Conservation (phyloP, 2,888 invertebrate species). For the Thymelicus sylvestris region DNA sequence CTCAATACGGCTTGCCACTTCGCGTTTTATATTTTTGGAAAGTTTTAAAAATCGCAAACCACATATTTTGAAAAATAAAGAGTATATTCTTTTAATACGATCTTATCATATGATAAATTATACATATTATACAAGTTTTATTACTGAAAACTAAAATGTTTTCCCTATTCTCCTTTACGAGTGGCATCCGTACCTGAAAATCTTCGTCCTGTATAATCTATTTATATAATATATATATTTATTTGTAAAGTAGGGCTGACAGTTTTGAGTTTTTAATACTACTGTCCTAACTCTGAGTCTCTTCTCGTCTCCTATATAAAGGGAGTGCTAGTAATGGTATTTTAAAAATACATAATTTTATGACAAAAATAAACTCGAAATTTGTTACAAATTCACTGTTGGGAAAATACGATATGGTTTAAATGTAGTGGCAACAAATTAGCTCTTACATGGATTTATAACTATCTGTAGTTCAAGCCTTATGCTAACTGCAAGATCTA, state of each 20-base stretch:
- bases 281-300: not conserved
- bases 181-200: constrained; percentile 10
- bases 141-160: constrained; percentile 6
- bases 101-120: constrained; percentile 5
- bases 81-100: constrained; percentile 19
- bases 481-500: too few species aligned
- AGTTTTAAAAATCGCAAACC: constrained; percentile 9
- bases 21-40: constrained; percentile 51
- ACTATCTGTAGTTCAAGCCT: too few species aligned
- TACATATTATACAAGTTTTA: constrained; percentile 8
- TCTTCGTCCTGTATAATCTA: constrained; percentile 6
- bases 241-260: not conserved
- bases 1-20: constrained; percentile 36
- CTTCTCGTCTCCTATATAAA: not conserved
- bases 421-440: too few species aligned
- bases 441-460: too few species aligned
- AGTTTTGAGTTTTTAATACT: not conserved
- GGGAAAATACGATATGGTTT: too few species aligned
- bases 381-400: too few species aligned
- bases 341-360: too few species aligned
- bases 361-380: too few species aligned
- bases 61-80: constrained; percentile 3
- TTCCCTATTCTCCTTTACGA: not conserved
- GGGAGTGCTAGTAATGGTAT: too few species aligned
- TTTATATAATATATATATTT: not conserved